phyloP scores from a whole-genome alignment of 2,113 vertebrate species.

The Panthera uncia region DNA sequence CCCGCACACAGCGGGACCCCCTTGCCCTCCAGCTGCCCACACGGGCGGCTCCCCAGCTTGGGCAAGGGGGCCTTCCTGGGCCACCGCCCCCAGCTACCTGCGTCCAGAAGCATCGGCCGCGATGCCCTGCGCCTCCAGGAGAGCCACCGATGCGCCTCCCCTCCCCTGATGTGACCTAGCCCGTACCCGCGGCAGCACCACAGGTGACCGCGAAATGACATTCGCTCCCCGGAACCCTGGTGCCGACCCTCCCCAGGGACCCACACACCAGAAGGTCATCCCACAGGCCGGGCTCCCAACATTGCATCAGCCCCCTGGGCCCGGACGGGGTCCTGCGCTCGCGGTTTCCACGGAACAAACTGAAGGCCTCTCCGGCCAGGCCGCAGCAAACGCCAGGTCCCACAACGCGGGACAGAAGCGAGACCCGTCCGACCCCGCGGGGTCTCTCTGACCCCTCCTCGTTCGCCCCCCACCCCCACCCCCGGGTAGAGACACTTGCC shows the following conservation, averaged over 20 bases:
- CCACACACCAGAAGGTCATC: constrained; percentile 61
- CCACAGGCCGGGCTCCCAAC: constrained; percentile 77
- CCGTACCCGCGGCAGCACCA: accelerated
- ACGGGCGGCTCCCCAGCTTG: neutral
- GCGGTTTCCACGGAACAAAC: constrained; percentile 85
- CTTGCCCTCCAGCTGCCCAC: neutral
- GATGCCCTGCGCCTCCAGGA: neutral
- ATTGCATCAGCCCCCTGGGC: constrained; percentile 80
- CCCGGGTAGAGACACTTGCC: accelerated
- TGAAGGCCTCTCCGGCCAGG: constrained; percentile 26
- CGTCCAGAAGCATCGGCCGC: neutral
- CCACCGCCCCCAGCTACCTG: neutral
- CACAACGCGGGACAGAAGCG: neutral
- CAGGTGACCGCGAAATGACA: accelerated
- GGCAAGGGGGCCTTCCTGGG: neutral
- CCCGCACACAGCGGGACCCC: accelerated
- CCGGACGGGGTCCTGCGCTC: constrained; percentile 74
- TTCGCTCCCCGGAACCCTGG: constrained; percentile 22
- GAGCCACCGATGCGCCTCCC: neutral
- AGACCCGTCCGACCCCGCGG: neutral
- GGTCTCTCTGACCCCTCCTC: constrained; percentile 6
- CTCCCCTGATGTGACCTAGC: accelerated
- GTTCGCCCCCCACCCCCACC: neutral
- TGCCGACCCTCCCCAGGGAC: neutral
- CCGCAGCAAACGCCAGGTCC: neutral